Conservation (phyloP, 2,113 vertebrate species). For the Ceratotherium simum region DNA sequence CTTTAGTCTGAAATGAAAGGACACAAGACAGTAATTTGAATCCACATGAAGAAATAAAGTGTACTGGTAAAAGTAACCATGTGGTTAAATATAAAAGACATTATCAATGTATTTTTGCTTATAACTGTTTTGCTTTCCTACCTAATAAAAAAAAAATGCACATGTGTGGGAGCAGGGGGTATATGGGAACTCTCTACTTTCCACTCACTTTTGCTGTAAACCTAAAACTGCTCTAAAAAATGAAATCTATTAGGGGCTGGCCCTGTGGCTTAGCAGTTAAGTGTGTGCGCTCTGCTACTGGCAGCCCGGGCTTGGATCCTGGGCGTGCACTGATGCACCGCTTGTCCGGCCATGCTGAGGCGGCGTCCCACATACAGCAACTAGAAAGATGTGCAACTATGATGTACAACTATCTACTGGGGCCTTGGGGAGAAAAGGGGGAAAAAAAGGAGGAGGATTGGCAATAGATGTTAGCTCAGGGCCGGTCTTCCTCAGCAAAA, state of each 20-base stretch:
- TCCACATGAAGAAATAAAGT: background rate
- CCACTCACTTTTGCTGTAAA: background rate
- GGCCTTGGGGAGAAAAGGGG: too few species aligned
- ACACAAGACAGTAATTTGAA: background rate
- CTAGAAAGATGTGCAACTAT: too few species aligned
- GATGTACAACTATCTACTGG: too few species aligned
- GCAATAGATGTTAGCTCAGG: too few species aligned
- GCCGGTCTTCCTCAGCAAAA: too few species aligned
- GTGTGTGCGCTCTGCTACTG: too few species aligned
- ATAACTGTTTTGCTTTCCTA: slow-evolving; percentile 15
- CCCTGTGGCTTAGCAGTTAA: too few species aligned
- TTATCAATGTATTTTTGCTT: background rate
- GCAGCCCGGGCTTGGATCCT: too few species aligned
- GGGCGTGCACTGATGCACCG: too few species aligned
- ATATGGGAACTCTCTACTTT: background rate
- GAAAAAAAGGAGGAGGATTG: too few species aligned
- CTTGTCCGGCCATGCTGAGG: too few species aligned
- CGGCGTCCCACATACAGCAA: too few species aligned
- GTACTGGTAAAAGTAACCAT: background rate
- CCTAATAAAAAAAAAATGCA: background rate
- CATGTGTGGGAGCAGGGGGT: background rate
- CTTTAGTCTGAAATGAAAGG: slow-evolving; percentile 31
- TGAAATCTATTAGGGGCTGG: background rate
- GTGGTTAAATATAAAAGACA: background rate
- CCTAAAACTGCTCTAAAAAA: background rate